Evolutionary conservation across 2,888 invertebrate genomes (phyloP).

Genomic region (Agrotis segetum): DNA sequence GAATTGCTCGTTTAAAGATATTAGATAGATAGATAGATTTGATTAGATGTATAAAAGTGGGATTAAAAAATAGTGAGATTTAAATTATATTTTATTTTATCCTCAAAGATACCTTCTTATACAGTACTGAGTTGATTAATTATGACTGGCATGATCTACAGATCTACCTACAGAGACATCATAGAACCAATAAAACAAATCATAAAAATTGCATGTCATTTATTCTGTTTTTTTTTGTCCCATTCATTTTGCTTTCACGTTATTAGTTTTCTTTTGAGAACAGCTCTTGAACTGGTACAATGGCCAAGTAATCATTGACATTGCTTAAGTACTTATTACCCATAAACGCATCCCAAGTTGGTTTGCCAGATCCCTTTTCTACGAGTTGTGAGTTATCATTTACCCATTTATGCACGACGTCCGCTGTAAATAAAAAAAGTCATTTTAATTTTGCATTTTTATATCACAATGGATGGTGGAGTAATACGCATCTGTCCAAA

Average conservation of each 20-base stretch:
- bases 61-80: too few relatives aligned
- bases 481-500: too few relatives aligned
- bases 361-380: background rate
- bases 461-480: background rate
- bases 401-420: slow-evolving; percentile 8
- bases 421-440: slow-evolving; percentile 37
- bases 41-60: too few relatives aligned
- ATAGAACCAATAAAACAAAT: slow-evolving; percentile 21
- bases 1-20: too few relatives aligned
- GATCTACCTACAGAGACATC: too few relatives aligned
- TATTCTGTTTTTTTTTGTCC: slow-evolving; percentile 1
- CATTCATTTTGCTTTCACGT: background rate
- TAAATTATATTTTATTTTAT: too few relatives aligned
- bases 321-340: background rate
- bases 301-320: slow-evolving; percentile 3
- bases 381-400: slow-evolving; percentile 37
- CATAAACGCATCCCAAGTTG: background rate
- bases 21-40: too few relatives aligned
- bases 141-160: too few relatives aligned
- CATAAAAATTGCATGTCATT: slow-evolving; percentile 5
- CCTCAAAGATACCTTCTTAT: too few relatives aligned
- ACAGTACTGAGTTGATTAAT: too few relatives aligned
- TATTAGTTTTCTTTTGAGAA: slow-evolving; percentile 25
- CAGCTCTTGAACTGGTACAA: background rate
- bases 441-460: too few relatives aligned